Evolutionary conservation across 2,797 vertebrate genomes (phyloP).

Genomic region (Ptychadena robeensis): DNA sequence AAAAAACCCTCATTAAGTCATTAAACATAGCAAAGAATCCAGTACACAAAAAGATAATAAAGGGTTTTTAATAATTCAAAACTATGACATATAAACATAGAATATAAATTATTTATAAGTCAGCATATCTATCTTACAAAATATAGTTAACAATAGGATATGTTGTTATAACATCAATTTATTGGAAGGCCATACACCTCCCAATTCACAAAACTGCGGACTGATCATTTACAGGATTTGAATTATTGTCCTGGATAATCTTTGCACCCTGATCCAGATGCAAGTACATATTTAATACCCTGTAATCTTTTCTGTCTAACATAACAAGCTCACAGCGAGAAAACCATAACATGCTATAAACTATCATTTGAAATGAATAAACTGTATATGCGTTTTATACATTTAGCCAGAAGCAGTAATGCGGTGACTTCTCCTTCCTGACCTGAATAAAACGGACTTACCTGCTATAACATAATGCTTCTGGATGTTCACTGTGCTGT

Average conservation of each 20-base stretch:
- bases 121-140: background rate
- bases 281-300: background rate
- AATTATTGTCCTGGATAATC: too few relatives aligned
- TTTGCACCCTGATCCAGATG: background rate
- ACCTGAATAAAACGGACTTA: conserved; percentile 36
- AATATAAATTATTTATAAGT: background rate
- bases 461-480: conserved; percentile 43
- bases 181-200: background rate
- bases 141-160: background rate
- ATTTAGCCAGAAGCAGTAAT: conserved; percentile 7
- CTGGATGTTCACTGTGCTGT: conserved; percentile 44
- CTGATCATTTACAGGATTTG: too few relatives aligned
- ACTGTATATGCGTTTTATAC: background rate
- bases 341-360: background rate
- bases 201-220: background rate
- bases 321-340: background rate
- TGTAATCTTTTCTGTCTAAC: background rate
- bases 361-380: background rate
- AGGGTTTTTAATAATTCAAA: background rate
- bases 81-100: background rate
- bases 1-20: too few relatives aligned
- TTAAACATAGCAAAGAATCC: background rate
- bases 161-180: background rate
- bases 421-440: background rate
- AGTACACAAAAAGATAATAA: background rate